These are phyloP conservation scores for Tetramorium simillimum DNA, from an alignment of 1,140 invertebrate genomes.

Conservation along the genomic window DNA sequence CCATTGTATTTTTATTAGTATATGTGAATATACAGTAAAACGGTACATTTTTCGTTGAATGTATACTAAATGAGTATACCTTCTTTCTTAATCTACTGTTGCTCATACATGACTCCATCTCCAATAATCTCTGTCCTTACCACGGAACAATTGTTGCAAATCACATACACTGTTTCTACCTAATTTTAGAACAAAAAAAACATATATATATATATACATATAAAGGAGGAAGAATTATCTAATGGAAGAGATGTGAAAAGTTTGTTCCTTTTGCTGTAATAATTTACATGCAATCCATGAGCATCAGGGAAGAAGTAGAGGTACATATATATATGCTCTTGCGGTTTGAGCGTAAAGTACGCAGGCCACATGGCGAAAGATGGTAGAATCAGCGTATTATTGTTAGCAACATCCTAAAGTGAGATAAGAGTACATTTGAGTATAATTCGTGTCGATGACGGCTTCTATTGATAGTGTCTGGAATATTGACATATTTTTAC, in stretches of 20 bases:
- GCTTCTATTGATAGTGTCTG: background rate
- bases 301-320: conserved; percentile 72
- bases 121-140: conserved; percentile 76
- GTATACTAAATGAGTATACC: too few relatives aligned
- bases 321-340: conserved; percentile 70
- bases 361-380: conserved; percentile 75
- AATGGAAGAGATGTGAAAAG: background rate
- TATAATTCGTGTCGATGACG: conserved; percentile 8
- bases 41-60: background rate
- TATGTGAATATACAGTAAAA: background rate
- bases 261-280: background rate
- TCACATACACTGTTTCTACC: conserved; percentile 76
- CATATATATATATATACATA: too few relatives aligned
- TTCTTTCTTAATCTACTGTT: conserved; percentile 56
- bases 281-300: conserved; percentile 75
- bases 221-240: background rate
- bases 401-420: conserved; percentile 68
- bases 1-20: background rate
- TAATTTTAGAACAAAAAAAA: conserved; percentile 35
- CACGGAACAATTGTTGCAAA: conserved; percentile 75
- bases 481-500: conserved; percentile 65
- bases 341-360: conserved; percentile 73
- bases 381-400: conserved; percentile 68
- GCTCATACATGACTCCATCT: conserved; percentile 74
- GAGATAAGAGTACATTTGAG: background rate